Evolutionary conservation across 2,113 vertebrate genomes (phyloP).

Genomic region (Pachycephala philippinensis): DNA sequence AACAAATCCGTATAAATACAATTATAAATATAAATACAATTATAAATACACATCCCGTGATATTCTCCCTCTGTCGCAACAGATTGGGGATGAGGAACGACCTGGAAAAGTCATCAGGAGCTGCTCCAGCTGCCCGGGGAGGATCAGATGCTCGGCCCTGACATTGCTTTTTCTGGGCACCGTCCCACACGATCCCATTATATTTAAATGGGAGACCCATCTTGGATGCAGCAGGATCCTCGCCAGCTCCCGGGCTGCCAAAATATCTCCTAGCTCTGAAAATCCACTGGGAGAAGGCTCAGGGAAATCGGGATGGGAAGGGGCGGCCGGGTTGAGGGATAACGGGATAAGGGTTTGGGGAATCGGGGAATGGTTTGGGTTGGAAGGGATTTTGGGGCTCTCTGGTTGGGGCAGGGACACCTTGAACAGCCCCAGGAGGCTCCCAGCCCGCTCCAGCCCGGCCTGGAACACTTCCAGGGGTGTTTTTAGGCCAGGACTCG

Average conservation of each 20-base stretch:
- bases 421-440: neutral
- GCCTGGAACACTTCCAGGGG: neutral
- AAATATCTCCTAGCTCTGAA: neutral
- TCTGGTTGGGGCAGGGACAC: neutral
- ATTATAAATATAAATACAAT: too few relatives aligned
- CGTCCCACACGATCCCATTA: neutral
- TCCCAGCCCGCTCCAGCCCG: neutral
- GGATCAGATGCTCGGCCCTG: slow-evolving; percentile 6
- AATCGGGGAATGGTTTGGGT: neutral
- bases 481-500: too few relatives aligned
- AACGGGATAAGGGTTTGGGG: fast-evolving
- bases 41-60: neutral
- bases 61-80: neutral
- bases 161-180: slow-evolving; percentile 33
- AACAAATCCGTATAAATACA: neutral
- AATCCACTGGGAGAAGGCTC: fast-evolving
- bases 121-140: neutral
- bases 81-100: neutral
- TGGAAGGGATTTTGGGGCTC: neutral
- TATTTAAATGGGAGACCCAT: neutral
- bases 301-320: neutral
- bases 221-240: neutral
- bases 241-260: neutral
- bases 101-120: slow-evolving; percentile 39
- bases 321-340: neutral